Evolutionary conservation across 2,113 vertebrate genomes (phyloP), one percentile per base, ranked within the genome.

Genomic region (Callaeas wilsoni): DNA sequence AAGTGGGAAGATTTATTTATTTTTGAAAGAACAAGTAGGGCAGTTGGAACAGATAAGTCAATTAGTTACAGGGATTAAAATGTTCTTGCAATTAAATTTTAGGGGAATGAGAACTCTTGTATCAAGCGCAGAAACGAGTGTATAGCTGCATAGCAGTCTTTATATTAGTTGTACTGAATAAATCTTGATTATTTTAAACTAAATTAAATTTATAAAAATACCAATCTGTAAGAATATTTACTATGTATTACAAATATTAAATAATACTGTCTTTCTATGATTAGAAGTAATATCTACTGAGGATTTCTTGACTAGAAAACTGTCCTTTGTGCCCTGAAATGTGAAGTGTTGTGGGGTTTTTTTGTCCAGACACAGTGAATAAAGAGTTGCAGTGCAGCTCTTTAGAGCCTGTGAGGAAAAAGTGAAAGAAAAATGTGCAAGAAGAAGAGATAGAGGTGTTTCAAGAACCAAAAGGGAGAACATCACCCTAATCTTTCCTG

Each of bases 231-330:
- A 26, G 2, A 62, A 62, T 42, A 53, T 17, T 64, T 47, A n/a
- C 9, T 50, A 6, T 0, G 0, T 39, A 16, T 50, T 56, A 27
- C 2, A 56, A 67, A 69, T 16, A 55, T 37, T 50, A 62, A 70
- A 15, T n/a, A 74, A 64, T 18, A 30, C 6, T 35, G 3, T 21
- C 2, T 22, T 63, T 56, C 20, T 23, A 22, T 60, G 4, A 68
- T 64, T 79, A 83, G 13, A 85, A 75, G 26, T 6, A 59, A n/a
- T 21, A 85, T 9, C 6, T 70, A 47, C 39, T 42, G 20, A 50
- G 16, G 13, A 47, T 80, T 91, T 83, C 25, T 65, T 42, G 42
- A 17, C 13, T 17, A 35, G 37, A 65, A 52, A 77, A 30, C 9
- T 70, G 6, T 67, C 9, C 3, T 67, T 67, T 75, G 13, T 39